Evolutionary conservation across 2,888 invertebrate genomes (phyloP), one percentile per base, ranked within the genome.

Genomic region (Limnephilus marmoratus): DNA sequence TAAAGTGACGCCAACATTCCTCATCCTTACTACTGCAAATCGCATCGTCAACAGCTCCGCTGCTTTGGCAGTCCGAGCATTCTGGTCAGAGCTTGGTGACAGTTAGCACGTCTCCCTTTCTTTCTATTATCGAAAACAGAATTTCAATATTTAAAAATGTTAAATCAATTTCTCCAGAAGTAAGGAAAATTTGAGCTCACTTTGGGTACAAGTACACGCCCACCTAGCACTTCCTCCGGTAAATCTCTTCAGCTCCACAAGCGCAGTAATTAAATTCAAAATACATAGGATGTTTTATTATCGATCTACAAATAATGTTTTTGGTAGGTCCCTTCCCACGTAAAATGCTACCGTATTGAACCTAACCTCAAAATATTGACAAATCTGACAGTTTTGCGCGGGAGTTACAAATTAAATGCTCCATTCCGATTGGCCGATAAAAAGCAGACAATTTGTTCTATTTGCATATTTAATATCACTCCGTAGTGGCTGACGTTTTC

Each of bases 401-500:
- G 90, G 90, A 45, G 81, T 34, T 31, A 81, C 41, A 90, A 81
- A 81, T 90, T 81, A 90, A 90, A 90, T 81, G 90, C 29, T 24
- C 24, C 37, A 29, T 29, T 4, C 81, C 18, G 90, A 90, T 90
- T 90, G 82, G 90, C 18, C 41, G 90, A 90, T 90, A 90, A 90
- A 90, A 90, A 90, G 24, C 68, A 24, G 41, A 37, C 82, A 90
- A 90, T 90, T 90, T 90, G 90, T 90, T 90, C 41, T 81, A 90
- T 90, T 90, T 81, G 81, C 90, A 90, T 90, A 90, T n/a, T 68
- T n/a, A 68, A 68, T n/a, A 68, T n/a, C 68, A 68, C 24, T 68
- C 24, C n/a, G 68, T 68, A 68, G 1, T 68, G 24, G 68, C 68
- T 68, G 24, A 24, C 68, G 24, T 4, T 53, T 68, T 68, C 24